These are phyloP conservation scores for Lasioglossum villosulum DNA, from an alignment of 2,888 invertebrate genomes.

Conservation along the genomic window DNA sequence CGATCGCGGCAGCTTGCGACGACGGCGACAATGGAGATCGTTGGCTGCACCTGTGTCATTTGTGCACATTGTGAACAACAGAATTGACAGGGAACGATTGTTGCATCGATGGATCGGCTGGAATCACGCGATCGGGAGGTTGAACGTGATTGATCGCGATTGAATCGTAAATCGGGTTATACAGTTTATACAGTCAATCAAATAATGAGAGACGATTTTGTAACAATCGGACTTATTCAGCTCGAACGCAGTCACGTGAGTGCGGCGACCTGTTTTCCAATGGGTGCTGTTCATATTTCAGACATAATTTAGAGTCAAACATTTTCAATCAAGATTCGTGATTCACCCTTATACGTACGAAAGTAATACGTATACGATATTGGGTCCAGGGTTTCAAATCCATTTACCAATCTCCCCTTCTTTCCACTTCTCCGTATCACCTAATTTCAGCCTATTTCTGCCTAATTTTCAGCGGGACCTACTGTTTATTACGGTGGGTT, in stretches of 20 bases:
- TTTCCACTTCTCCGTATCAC: no score
- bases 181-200: conserved; percentile 10
- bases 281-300: not conserved
- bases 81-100: conserved; percentile 31
- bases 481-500: no score
- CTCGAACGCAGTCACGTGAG: conserved; percentile 46
- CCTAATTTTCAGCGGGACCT: no score
- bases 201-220: conserved; percentile 33
- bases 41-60: conserved; percentile 45
- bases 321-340: no score
- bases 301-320: not conserved
- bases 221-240: conserved; percentile 16
- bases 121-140: conserved; percentile 33
- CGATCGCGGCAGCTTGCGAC: conserved; percentile 31
- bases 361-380: no score
- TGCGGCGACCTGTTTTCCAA: conserved; percentile 51
- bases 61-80: conserved; percentile 27
- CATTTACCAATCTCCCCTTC: no score
- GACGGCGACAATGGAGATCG: conserved; percentile 22
- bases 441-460: no score
- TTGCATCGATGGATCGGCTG: conserved; percentile 22
- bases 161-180: conserved; percentile 3
- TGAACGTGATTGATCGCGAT: not conserved
- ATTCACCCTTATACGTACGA: no score
- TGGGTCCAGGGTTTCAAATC: no score